phyloP scores from a whole-genome alignment of 2,113 vertebrate genomes.

The Sceloporus tristichus region DNA sequence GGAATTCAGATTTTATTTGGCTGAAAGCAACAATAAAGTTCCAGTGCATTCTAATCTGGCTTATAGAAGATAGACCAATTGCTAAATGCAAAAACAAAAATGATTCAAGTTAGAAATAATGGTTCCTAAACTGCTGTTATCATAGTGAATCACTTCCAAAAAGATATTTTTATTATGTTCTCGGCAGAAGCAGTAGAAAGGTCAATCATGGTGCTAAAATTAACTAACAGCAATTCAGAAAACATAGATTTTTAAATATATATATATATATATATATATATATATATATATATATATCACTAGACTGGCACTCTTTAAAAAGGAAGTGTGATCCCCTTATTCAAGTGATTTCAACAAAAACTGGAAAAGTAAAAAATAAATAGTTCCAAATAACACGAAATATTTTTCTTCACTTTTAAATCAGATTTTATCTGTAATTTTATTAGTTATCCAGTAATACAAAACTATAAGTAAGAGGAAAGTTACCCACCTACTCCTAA shows the following conservation, averaged over 20 bases:
- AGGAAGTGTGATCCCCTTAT: background rate
- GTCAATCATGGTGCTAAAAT: slow-evolving; percentile 43
- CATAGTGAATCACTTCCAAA: slow-evolving; percentile 50
- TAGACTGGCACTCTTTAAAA: background rate
- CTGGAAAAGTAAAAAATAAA: background rate
- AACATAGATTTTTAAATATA: background rate
- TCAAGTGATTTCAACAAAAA: background rate
- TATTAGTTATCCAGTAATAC: background rate
- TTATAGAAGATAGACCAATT: slow-evolving; percentile 52
- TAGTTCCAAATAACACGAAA: background rate
- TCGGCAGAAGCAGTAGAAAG: slow-evolving; percentile 40
- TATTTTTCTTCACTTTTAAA: background rate
- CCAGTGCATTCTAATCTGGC: slow-evolving; percentile 43
- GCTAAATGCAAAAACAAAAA: slow-evolving; percentile 46
- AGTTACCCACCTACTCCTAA: too few relatives aligned
- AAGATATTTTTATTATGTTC: slow-evolving; percentile 51
- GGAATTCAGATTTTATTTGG: slow-evolving; percentile 41
- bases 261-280: background rate
- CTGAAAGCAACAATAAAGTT: slow-evolving; percentile 6
- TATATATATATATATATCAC: too few relatives aligned
- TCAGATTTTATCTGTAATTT: background rate
- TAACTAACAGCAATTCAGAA: slow-evolving; percentile 29
- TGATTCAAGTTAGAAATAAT: slow-evolving; percentile 50
- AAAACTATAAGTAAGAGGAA: too few relatives aligned
- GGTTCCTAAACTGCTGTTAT: slow-evolving; percentile 47